Evolutionary conservation across 2,888 invertebrate genomes (phyloP).

Genomic region (Ametastegia equiseti): DNA sequence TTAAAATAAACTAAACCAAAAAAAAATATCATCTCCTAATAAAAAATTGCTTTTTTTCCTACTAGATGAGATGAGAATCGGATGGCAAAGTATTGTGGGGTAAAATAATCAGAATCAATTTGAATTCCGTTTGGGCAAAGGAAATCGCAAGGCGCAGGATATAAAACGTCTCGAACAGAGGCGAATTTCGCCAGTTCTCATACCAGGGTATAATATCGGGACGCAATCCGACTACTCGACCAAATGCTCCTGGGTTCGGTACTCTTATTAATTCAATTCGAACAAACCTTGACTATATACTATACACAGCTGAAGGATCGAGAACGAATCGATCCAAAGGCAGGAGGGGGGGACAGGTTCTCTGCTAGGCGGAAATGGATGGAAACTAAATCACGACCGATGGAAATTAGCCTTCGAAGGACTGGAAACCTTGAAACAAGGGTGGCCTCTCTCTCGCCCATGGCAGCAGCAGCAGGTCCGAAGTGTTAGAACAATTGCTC

Average conservation of each 20-base stretch:
- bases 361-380: slow-evolving; percentile 12
- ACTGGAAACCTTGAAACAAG: slow-evolving; percentile 18
- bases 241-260: slow-evolving; percentile 35
- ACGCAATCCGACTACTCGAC: slow-evolving; percentile 18
- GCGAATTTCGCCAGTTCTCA: slow-evolving; percentile 14
- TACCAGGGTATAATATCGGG: slow-evolving; percentile 25
- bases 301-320: slow-evolving; percentile 20
- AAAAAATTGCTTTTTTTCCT: too few species aligned
- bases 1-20: too few species aligned
- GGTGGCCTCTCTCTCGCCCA: background rate
- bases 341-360: too few species aligned
- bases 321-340: slow-evolving; percentile 16
- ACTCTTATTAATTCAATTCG: slow-evolving; percentile 41
- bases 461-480: too few species aligned
- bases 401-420: slow-evolving; percentile 11
- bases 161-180: slow-evolving; percentile 10
- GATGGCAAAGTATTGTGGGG: background rate
- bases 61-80: background rate
- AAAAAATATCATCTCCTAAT: too few species aligned
- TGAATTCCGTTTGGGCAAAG: slow-evolving; percentile 26
- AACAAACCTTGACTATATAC: slow-evolving; percentile 38
- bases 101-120: slow-evolving; percentile 22
- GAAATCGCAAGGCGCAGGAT: background rate
- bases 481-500: slow-evolving; percentile 14
- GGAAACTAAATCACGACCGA: slow-evolving; percentile 40